Evolutionary conservation across 2,113 vertebrate species (phyloP), one percentile per base, ranked within the genome.

Genomic region (Synchiropus splendidus): DNA sequence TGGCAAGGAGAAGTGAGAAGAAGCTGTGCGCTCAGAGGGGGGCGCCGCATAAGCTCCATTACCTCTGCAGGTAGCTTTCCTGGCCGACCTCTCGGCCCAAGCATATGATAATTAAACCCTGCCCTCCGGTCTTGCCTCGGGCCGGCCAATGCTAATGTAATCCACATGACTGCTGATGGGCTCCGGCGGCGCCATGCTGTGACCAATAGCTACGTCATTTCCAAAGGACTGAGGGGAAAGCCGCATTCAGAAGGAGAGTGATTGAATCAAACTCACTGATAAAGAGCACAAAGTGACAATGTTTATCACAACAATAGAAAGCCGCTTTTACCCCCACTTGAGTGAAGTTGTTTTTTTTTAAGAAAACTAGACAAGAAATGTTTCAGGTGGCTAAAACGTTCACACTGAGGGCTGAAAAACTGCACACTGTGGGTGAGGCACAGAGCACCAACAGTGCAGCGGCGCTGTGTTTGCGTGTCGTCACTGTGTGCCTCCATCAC

Each of bases 21-120:
- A 31, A 42, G 18, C 6, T 10, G 8, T 12, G 17, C 27, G 42
- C 59, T 32, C 68, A 10, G 15, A 21, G 8, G 55, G 70, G 49
- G 42, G 47, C 18, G n/a, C 35, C 6, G 34, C 36, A 33, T 63
- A 42, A 52, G 51, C 52, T 39, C 10, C 14, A 12, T 41, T 12
- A 14, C 18, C 54, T 33, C 67, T 35, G 45, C 14, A 31, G 63
- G 61, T 62, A 42, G 31, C 38, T 67, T 69, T 61, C 67, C 72
- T 62, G 12, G 39, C 40, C 39, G 45, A 12, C 21, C 36, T 58
- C 42, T 35, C 4, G 1, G 4, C 41, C 51, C 33, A 66, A 40
- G 39, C 45, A 47, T 40, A 75, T 77, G 75, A 65, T 68, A 74
- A 79, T 40, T 54, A 44, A 50, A 51, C 49, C 39, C 38, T 13